These are phyloP conservation scores for Erithacus rubecula DNA, from an alignment of 2,797 vertebrate genomes.

Conservation along the genomic window DNA sequence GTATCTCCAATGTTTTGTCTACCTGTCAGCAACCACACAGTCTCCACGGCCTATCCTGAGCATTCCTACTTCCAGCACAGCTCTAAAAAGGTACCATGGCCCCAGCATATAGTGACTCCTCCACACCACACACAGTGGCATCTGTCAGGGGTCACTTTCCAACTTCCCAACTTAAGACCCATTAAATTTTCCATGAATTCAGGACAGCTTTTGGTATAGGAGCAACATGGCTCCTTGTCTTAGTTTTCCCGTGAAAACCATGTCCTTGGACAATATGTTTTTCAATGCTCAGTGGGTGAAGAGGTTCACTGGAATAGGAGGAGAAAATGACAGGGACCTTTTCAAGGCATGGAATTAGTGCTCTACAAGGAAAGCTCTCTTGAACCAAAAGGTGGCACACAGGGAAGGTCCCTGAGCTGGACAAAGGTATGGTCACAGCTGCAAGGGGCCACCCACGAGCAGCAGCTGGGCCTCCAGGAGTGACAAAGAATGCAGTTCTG, in stretches of 20 bases:
- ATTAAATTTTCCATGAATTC: background rate
- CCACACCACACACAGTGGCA: background rate
- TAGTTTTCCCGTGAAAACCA: background rate
- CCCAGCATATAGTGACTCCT: background rate
- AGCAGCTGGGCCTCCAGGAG: background rate
- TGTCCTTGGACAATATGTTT: background rate
- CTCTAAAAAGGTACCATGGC: background rate
- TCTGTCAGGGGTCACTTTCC: background rate
- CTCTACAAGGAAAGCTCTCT: background rate
- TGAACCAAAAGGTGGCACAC: background rate
- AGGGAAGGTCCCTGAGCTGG: background rate
- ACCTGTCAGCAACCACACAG: background rate
- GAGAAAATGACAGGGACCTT: background rate
- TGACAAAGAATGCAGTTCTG: background rate
- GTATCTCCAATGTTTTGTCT: background rate
- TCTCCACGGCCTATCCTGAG: background rate
- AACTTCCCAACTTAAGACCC: background rate
- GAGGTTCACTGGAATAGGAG: background rate
- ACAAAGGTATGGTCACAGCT: background rate
- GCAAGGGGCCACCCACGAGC: rapidly evolving
- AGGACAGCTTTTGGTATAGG: background rate
- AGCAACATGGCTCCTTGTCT: background rate
- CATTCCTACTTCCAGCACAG: background rate
- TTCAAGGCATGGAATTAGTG: background rate
- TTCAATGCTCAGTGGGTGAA: background rate